phyloP scores from a whole-genome alignment of 92 coral and sea anemone genomes.

The Paramuricea clavata region DNA sequence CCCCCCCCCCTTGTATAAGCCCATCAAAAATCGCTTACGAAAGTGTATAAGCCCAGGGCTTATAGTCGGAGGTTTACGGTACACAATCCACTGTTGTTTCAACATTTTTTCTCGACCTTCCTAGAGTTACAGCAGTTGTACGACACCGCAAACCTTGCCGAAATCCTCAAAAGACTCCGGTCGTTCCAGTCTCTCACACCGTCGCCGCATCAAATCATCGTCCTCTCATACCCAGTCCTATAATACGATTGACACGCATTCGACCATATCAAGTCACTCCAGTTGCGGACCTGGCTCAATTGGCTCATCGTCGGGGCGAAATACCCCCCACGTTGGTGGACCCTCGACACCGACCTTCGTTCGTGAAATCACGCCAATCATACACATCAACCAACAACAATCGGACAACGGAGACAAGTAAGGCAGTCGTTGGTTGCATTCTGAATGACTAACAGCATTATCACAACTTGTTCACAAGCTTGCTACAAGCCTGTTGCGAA shows the following conservation, averaged over 20 bases:
- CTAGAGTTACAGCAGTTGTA: not conserved
- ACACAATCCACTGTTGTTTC: too few species aligned
- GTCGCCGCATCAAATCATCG: conserved; percentile 55
- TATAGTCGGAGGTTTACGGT: too few species aligned
- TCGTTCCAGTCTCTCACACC: conserved; percentile 75
- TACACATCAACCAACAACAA: conserved; percentile 14
- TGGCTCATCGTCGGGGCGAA: conserved; percentile 96
- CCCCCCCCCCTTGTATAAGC: too few species aligned
- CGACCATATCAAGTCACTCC: conserved; percentile 49
- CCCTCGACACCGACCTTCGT: conserved; percentile 88
- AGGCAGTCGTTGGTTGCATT: not conserved
- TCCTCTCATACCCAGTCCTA: conserved; percentile 71
- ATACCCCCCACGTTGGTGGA: conserved; percentile 79
- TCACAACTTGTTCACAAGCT: too few species aligned
- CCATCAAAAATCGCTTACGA: too few species aligned
- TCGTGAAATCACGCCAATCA: conserved; percentile 37
- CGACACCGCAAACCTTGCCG: conserved; percentile 9
- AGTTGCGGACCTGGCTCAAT: conserved; percentile 74
- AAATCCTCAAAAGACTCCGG: conserved; percentile 44
- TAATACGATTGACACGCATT: conserved; percentile 71
- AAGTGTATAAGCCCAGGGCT: too few species aligned
- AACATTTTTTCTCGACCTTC: not conserved
- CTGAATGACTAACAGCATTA: not conserved
- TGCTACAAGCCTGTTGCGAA: too few species aligned
- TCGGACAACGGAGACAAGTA: conserved; percentile 23